Evolutionary conservation across 2,888 invertebrate genomes (phyloP).

Genomic region (Abrostola tripartita): DNA sequence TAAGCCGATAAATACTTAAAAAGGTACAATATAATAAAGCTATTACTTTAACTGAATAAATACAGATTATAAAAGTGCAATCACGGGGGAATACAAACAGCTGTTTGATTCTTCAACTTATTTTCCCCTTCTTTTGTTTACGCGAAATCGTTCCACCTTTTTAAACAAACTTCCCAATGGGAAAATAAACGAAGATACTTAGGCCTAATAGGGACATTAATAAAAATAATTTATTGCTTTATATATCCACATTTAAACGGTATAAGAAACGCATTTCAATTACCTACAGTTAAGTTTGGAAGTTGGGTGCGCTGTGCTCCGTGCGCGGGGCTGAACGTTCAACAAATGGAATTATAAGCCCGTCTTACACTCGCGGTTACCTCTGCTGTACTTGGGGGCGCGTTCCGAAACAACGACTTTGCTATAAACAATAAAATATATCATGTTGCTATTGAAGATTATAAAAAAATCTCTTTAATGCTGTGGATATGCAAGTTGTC

Average conservation of each 20-base stretch:
- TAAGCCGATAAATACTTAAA: too few species aligned
- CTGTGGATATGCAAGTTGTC: too few species aligned
- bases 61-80: too few species aligned
- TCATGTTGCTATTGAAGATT: too few species aligned
- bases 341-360: conserved; percentile 76
- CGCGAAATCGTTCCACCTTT: background rate
- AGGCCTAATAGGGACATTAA: conserved; percentile 6
- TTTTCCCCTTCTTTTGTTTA: too few species aligned
- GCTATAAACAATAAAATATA: conserved; percentile 4
- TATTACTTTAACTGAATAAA: too few species aligned
- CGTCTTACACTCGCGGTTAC: conserved; percentile 66
- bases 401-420: conserved; percentile 37
- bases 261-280: conserved; percentile 67
- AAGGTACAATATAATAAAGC: too few species aligned
- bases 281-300: conserved; percentile 60
- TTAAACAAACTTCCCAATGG: background rate
- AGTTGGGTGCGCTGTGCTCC: conserved; percentile 17
- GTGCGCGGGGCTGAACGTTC: conserved; percentile 55
- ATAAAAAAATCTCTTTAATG: too few species aligned
- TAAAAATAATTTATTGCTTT: conserved; percentile 35
- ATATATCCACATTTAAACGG: conserved; percentile 45
- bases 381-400: conserved; percentile 48
- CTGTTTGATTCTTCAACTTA: too few species aligned
- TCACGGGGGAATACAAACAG: too few species aligned
- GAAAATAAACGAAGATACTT: background rate